Percentiles rank a stretch among this genome's conserved stretches.
Evolutionary conservation across 2,888 invertebrate genomes (phyloP).

Genomic region (Drosophila yooni): DNA sequence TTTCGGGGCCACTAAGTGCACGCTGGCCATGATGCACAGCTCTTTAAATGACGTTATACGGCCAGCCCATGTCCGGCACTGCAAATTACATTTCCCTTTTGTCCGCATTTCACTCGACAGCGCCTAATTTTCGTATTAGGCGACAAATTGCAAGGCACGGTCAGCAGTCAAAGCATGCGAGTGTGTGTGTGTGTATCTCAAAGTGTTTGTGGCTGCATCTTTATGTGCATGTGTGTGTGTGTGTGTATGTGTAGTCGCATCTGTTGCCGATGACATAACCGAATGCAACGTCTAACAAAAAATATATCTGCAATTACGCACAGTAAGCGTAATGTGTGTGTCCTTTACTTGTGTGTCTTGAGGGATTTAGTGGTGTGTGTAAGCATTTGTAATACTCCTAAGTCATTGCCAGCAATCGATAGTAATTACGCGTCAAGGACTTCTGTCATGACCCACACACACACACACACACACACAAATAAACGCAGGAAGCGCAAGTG

Average conservation of each 20-base stretch:
- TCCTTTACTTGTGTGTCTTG: conserved; percentile 2
- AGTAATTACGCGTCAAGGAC: conserved; percentile 61
- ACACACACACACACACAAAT: not conserved
- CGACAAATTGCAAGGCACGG: conserved; percentile 42
- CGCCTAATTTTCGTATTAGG: conserved; percentile 62
- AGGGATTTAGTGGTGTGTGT: conserved; percentile 16
- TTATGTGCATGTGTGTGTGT: conserved; percentile 3
- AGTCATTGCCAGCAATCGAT: conserved; percentile 63
- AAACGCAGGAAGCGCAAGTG: conserved; percentile 6
- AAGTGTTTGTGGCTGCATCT: not conserved
- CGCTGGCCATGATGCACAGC: conserved; percentile 40
- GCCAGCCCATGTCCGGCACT: conserved; percentile 21
- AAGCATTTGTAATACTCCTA: conserved; percentile 41
- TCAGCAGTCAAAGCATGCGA: conserved; percentile 9
- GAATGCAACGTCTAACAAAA: conserved; percentile 22
- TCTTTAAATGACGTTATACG: conserved; percentile 48
- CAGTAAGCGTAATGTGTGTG: conserved; percentile 20
- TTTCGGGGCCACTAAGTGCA: conserved; percentile 60
- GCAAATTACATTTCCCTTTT: conserved; percentile 56
- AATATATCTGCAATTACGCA: conserved; percentile 48
- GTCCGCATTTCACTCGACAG: conserved; percentile 37
- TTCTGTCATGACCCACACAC: conserved; percentile 6
- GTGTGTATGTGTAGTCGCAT: conserved; percentile 24
- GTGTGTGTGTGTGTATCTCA: conserved; percentile 9
- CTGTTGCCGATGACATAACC: conserved; percentile 66